Base-by-base conservation (phyloP, 1,140 invertebrate genomes). In the Adoxophyes honmai region DNA sequence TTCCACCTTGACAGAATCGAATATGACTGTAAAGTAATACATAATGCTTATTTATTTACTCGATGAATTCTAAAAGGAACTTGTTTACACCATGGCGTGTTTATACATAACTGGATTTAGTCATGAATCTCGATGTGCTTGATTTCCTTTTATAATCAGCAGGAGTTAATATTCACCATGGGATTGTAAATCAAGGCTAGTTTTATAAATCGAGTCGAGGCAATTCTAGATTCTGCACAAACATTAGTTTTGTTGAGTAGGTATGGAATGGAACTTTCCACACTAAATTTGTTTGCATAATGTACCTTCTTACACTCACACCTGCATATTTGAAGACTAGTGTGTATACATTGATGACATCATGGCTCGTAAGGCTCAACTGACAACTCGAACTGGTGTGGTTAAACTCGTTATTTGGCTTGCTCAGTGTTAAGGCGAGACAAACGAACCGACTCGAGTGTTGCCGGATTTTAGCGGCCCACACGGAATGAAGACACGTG, bases 1-100 rank as follows among this genome's bases (percentile, higher is more conserved):
- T n/a, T 66, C 54, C 64, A 60, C 74, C 74, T 74, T 77, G 74
- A 70, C 71, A 67, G 69, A 77, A n/a, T n/a, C n/a, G n/a, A n/a
- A n/a, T n/a, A n/a, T n/a, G n/a, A n/a, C n/a, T n/a, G n/a, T n/a
- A 66, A 76, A 66, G 52, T 38, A 64, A 63, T 62, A 54, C 55
- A 59, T 55, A 57, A 60, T 52, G 51, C n/a, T n/a, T 28, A 37
- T 34, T 54, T 35, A 36, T 57, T 55, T 61, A 59, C 62, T 56
- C 55, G 38, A 53, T 36, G 55, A 62, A 16, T 14, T 53, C 11
- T 28, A 39, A 59, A 34, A 70, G 65, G 64, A 70, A 61, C 55
- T 61, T 63, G 63, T 65, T 63, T 62, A 63, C 59, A 38, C 35
- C 34, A 18, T 52, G 37, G 59, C 44, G 11, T 52, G 48, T 55